These are phyloP conservation scores for Alexandromys fortis DNA, from an alignment of 2,113 vertebrate species.

Conservation along the genomic window DNA sequence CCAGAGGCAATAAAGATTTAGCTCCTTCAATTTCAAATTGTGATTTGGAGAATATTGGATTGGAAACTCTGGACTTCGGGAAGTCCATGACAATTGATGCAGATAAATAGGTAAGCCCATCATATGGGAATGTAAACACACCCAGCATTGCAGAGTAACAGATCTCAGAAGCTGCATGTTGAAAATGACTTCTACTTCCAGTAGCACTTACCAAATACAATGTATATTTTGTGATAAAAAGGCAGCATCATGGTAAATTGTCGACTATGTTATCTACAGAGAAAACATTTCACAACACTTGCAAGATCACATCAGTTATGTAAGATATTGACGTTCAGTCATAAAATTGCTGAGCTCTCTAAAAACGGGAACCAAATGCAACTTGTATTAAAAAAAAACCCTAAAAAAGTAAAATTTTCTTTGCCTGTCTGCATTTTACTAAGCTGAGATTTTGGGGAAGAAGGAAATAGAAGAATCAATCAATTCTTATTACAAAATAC, in stretches of 20 bases:
- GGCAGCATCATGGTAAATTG: conserved; percentile 6
- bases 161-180: background rate
- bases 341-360: conserved; percentile 1
- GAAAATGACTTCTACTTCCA: conserved; percentile 7
- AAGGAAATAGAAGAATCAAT: conserved; percentile 33
- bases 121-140: conserved; percentile 24
- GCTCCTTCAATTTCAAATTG: conserved; percentile 45
- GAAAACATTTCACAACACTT: conserved; percentile 44
- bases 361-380: background rate
- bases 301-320: background rate
- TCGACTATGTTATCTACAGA: background rate
- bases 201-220: conserved; percentile 14
- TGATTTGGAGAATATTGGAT: conserved; percentile 54
- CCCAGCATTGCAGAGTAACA: background rate
- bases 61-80: conserved; percentile 52
- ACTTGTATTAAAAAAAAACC: background rate
- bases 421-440: background rate
- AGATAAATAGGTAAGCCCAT: conserved; percentile 40
- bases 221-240: conserved; percentile 36
- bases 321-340: background rate
- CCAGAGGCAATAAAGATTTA: conserved; percentile 42
- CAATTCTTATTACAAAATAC: conserved; percentile 60
- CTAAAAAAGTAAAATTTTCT: background rate
- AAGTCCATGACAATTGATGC: conserved; percentile 36
- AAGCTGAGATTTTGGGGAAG: background rate